Evolutionary conservation across 2,888 invertebrate species (phyloP), one percentile per base, ranked within the genome.

Genomic region (Aphodius granarius): DNA sequence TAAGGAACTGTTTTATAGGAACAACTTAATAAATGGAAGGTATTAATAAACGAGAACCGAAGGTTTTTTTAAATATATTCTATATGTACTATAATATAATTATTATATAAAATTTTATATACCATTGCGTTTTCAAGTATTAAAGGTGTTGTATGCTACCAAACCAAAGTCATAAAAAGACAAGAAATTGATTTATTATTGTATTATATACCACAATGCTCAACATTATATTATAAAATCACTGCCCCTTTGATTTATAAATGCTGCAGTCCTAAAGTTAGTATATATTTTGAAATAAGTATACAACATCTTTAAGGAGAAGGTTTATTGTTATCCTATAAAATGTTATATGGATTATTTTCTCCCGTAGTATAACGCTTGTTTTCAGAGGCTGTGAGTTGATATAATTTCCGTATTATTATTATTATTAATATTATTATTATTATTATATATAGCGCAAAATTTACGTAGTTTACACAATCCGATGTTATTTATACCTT

Each of bases 321-420:
- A 23, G 4, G 23, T 23, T 23, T 23, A 23, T 23, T n/a, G n/a
- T n/a, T n/a, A n/a, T 17, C 18, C 65, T 43, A 43, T 43, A 43
- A 9, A 43, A 2, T 9, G 6, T 6, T 43, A 2, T 43, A 43
- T 71, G 22, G 22, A 72, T 65, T 73, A 16, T 15, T 43, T 20
- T 73, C 66, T 64, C 71, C 65, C 21, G 20, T 76, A 75, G 77
- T 74, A 68, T 74, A 74, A 75, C 73, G 71, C 71, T 78, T 79
- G 77, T 76, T 78, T 77, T 74, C 73, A 63, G 77, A 75, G 78
- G 77, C 78, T 72, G 76, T 78, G 75, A 78, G 75, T 77, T 76
- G 19, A 43, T 72, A 73, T 77, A 77, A 73, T 66, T 72, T 72
- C 68, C 23, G 18, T 75, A 75, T 65, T 63, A 66, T 66, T 62